Percentiles rank a stretch among this genome's conserved stretches.
Conservation (phyloP, 1,140 invertebrate species). For the Cyclina sinensis region DNA sequence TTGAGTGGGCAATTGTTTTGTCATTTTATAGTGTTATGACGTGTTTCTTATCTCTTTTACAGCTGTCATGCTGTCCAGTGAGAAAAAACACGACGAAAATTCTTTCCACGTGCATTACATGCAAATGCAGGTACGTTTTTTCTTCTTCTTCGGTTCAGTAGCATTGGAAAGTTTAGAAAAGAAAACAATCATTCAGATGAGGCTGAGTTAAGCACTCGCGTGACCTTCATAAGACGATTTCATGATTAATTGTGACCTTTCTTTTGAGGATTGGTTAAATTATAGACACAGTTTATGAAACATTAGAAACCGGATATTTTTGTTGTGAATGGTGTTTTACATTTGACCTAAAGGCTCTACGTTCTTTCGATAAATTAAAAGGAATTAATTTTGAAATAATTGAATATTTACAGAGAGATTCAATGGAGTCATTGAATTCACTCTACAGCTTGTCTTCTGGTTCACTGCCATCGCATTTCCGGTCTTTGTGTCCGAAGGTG, state of each 20-base stretch:
- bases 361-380: no score
- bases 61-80: background rate
- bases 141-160: background rate
- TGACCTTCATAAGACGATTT: background rate
- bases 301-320: no score
- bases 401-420: background rate
- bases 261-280: background rate
- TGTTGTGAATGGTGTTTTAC: no score
- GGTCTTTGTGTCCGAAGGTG: constrained; percentile 9
- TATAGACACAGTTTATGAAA: background rate
- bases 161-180: background rate
- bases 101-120: constrained; percentile 1
- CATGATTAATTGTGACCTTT: background rate
- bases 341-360: no score
- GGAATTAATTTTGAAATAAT: no score
- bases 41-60: background rate
- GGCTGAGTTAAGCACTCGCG: no score
- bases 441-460: constrained; percentile 26
- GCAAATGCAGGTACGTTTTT: constrained; percentile 33
- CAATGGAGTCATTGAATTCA: background rate
- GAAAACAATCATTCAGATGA: no score
- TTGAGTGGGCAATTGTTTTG: constrained; percentile 13
- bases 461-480: constrained; percentile 30
- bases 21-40: background rate
- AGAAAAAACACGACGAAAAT: background rate